Evolutionary conservation across 2,888 invertebrate genomes (phyloP).

Genomic region (Synergus itoensis): DNA sequence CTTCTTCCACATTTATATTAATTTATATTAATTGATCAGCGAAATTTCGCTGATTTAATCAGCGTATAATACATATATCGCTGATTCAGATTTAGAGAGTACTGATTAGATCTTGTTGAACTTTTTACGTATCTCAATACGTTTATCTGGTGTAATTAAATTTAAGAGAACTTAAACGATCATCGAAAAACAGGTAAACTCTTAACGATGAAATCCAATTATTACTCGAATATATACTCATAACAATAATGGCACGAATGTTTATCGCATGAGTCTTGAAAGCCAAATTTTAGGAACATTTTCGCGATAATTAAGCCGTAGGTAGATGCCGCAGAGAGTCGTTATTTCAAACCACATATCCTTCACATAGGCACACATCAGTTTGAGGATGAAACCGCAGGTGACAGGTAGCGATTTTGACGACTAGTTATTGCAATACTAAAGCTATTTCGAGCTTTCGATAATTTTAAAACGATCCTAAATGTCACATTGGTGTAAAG

Average conservation of each 20-base stretch:
- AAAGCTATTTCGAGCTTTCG: not conserved
- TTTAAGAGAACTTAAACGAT: too few relatives aligned
- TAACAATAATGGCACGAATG: not conserved
- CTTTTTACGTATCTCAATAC: too few relatives aligned
- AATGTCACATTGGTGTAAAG: not conserved
- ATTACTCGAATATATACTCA: not conserved
- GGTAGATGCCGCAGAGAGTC: not conserved
- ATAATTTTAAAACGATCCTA: not conserved
- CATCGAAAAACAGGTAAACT: too few relatives aligned
- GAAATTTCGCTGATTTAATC: too few relatives aligned
- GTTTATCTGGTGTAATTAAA: too few relatives aligned
- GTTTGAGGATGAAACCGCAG: not conserved
- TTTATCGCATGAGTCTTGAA: not conserved
- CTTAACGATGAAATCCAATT: not conserved
- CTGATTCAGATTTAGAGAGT: too few relatives aligned
- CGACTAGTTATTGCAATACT: not conserved
- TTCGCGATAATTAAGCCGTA: not conserved
- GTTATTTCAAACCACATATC: constrained; percentile 3
- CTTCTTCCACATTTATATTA: not conserved
- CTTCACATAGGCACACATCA: not conserved
- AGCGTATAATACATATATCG: too few relatives aligned
- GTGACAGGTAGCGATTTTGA: not conserved
- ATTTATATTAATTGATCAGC: too few relatives aligned
- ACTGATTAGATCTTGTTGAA: too few relatives aligned
- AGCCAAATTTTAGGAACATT: not conserved